phyloP scores from a whole-genome alignment of 2,797 vertebrate genomes.

The Nothura maculosa region DNA sequence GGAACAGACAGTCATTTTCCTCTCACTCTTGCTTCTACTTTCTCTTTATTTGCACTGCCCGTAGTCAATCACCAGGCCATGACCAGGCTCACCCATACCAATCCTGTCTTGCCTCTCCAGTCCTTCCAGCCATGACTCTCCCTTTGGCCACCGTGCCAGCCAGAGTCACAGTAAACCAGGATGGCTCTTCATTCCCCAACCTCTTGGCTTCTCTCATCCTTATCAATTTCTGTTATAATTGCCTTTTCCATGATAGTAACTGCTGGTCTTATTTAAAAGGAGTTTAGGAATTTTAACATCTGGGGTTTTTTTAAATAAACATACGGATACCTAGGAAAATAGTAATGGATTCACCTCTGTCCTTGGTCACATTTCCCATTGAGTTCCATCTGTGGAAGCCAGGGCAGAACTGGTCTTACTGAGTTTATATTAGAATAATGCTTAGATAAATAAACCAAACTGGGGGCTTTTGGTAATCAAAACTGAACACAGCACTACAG shows the following conservation, averaged over 20 bases:
- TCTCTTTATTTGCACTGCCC: background rate
- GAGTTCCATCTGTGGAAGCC: background rate
- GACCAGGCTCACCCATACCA: background rate
- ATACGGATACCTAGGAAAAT: background rate
- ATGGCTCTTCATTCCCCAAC: rapidly evolving
- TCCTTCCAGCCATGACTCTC: background rate
- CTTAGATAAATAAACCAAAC: conserved; percentile 74
- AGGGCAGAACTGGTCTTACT: conserved; percentile 21
- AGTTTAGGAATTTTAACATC: conserved; percentile 12
- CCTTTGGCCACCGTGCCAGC: rapidly evolving
- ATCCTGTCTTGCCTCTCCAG: background rate
- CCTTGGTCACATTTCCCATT: conserved; percentile 32
- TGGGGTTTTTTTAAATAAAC: conserved; percentile 4
- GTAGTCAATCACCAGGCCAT: background rate
- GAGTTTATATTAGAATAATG: conserved; percentile 73
- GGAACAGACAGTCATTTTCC: too few relatives aligned
- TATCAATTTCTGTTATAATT: background rate
- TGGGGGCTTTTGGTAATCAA: conserved; percentile 67
- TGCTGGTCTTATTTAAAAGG: conserved; percentile 23
- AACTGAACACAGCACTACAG: conserved; percentile 45
- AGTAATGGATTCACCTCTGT: conserved; percentile 37
- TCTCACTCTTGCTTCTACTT: background rate
- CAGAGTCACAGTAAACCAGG: background rate
- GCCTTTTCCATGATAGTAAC: conserved; percentile 13
- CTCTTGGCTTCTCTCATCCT: background rate